These are phyloP conservation scores for Vulpes vulpes DNA, from an alignment of 2,113 vertebrate genomes.

Conservation along the genomic window DNA sequence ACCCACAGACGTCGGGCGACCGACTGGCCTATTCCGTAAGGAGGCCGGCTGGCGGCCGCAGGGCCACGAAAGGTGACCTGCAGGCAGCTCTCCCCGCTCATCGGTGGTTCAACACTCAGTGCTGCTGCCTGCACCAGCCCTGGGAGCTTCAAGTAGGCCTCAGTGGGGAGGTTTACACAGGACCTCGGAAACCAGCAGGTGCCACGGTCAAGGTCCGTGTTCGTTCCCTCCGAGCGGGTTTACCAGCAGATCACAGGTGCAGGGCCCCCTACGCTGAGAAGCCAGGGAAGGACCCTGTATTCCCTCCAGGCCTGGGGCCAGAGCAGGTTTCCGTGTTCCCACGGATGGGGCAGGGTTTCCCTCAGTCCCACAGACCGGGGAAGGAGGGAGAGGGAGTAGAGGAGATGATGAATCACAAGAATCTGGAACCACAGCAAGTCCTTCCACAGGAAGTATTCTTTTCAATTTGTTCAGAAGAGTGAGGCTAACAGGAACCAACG, in stretches of 20 bases:
- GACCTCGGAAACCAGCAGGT: neutral
- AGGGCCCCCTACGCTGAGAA: neutral
- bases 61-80: neutral
- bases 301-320: neutral
- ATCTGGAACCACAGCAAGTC: neutral
- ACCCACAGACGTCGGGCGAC: neutral
- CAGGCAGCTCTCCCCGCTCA: neutral
- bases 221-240: neutral
- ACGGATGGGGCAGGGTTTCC: neutral
- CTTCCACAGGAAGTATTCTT: neutral
- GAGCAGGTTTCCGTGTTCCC: neutral
- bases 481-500: neutral
- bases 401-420: neutral
- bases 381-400: neutral
- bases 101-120: neutral
- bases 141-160: neutral
- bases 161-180: neutral
- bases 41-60: neutral
- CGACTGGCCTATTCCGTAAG: fast-evolving
- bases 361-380: neutral
- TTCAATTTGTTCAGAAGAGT: neutral
- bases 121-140: neutral
- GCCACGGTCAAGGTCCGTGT: neutral
- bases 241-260: neutral
- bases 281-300: neutral